phyloP scores from a whole-genome alignment of 2,113 vertebrate genomes.

The Dasyprocta punctata region DNA sequence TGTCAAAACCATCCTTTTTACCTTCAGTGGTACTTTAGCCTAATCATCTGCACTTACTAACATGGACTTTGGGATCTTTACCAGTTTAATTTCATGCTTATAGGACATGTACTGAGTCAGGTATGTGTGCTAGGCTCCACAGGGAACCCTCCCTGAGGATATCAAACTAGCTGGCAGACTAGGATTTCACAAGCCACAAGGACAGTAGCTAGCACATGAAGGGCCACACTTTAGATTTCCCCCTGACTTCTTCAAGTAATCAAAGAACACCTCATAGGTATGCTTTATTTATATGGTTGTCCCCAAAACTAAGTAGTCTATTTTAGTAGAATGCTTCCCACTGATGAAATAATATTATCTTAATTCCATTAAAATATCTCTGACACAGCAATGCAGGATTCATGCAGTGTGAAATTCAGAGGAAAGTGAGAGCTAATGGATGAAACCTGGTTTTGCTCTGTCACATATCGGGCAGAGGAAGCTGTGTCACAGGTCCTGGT shows the following conservation, averaged over 20 bases:
- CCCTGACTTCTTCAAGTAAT: not conserved
- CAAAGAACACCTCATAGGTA: fast-evolving
- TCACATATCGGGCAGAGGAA: not conserved
- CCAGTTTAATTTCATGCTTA: not conserved
- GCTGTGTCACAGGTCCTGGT: not conserved
- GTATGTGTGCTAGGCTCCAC: not conserved
- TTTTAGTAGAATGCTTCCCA: not conserved
- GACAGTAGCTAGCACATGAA: not conserved
- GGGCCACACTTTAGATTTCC: not conserved
- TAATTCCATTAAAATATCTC: not conserved
- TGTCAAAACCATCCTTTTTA: not conserved
- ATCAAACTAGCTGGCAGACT: not conserved
- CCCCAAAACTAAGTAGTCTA: not conserved
- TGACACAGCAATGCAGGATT: fast-evolving
- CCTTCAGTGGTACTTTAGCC: not conserved
- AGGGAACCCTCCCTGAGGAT: not conserved
- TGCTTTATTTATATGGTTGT: fast-evolving
- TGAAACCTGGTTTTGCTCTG: too few relatives aligned
- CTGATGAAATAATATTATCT: not conserved
- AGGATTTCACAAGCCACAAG: not conserved
- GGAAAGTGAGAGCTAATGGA: not conserved
- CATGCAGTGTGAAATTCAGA: not conserved
- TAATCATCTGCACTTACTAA: not conserved
- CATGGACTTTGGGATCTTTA: not conserved
- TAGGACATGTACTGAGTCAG: too few relatives aligned